Evolutionary conservation across 2,797 vertebrate species (phyloP), one percentile per base, ranked within the genome.

Genomic region (Chaenodraco wilsoni): DNA sequence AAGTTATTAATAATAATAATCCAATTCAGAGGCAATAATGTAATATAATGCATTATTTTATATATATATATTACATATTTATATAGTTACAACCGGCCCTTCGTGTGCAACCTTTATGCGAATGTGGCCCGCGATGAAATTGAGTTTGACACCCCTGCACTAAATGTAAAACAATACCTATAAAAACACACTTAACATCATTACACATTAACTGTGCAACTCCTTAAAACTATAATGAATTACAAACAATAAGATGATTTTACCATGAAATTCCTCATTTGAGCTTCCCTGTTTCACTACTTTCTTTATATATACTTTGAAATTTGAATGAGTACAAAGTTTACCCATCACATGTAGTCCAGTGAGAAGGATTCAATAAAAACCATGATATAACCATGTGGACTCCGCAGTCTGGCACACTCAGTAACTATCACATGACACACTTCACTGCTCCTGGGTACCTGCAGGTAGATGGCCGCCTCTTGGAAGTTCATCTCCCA

Each of bases 401-500:
- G 46, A 16, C n/a, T 16, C 21, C 59, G 13, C 33, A 17, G 5
- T n/a, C 11, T 15, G 43, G 12, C 10, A 40, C 27, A 9, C 62
- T n/a, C 51, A 16, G 41, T 66, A 43, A 37, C 7, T 21, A 57
- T 56, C 13, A 62, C 48, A 56, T 2, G 9, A 2, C 52, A 40
- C 4, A 63, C 23, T 64, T 4, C 13, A 27, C 17, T 57, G 57
- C 33, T 54, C 71, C 48, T 73, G 48, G 60, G 61, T 86, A 99
- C 98, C 96, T 99, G 97, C 88, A 99, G 94, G 93, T 99, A 99
- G 92, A 99, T 99, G 13, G 98, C 97, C 56, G 97, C 96, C 92
- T 99, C 98, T 87, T 99, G 98, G 86, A 98, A 99, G 87, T 97
- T 98, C 94, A 98, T 98, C 78, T 99, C 97, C 98, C 98, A 99